A percentile compares a stretch with the other conserved stretches of the same genome.
These are phyloP conservation scores for Ceuthmochares aereus DNA, from an alignment of 2,113 vertebrate species.

Conservation along the genomic window DNA sequence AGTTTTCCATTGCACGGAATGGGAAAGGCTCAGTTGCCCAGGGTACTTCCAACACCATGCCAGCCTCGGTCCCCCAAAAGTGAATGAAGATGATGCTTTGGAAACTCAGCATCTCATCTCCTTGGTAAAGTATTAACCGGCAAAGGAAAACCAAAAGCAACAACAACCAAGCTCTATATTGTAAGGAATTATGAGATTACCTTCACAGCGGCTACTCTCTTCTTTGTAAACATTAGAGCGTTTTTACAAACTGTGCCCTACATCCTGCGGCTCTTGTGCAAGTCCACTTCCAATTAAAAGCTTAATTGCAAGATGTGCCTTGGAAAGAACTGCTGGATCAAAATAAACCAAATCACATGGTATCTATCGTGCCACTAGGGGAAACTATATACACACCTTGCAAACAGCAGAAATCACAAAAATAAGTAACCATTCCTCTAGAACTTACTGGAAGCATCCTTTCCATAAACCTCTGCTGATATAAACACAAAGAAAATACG, in stretches of 20 bases:
- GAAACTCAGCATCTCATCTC: background rate
- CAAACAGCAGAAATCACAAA: background rate
- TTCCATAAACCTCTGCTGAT: background rate
- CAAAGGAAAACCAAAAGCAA: background rate
- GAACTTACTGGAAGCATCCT: background rate
- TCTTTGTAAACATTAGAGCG: background rate
- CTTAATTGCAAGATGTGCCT: conserved; percentile 4
- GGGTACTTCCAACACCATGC: background rate
- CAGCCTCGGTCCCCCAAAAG: background rate
- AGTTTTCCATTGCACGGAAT: background rate
- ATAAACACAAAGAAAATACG: background rate
- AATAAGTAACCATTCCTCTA: background rate
- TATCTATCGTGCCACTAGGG: background rate
- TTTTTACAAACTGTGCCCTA: background rate
- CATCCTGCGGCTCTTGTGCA: background rate
- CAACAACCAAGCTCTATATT: background rate
- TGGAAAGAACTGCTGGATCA: conserved; percentile 10
- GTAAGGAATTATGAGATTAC: conserved; percentile 11
- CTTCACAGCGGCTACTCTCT: background rate
- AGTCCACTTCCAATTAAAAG: conserved; percentile 14
- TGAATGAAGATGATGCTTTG: background rate
- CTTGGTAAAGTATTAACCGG: background rate
- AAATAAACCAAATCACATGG: conserved; percentile 36
- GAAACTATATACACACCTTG: background rate
- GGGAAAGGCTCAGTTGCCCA: background rate